Evolutionary conservation across 37 sponge, comb jelly and placozoan species (phyloP).

Genomic region (Corticium candelabrum): DNA sequence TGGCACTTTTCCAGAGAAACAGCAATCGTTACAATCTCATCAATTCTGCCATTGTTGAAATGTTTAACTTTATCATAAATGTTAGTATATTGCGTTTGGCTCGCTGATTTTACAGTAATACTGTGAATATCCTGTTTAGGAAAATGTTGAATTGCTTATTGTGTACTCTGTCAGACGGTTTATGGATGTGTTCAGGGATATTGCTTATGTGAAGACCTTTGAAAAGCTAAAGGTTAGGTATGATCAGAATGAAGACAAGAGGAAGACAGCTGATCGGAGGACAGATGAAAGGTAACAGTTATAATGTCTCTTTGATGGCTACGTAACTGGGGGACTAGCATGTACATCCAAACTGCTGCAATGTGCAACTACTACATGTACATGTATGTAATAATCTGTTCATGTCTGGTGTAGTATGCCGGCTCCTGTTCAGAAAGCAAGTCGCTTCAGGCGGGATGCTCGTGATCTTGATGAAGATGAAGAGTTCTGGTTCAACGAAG

Average conservation of each 20-base stretch:
- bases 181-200: constrained; percentile 31
- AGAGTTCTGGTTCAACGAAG: constrained; percentile 87
- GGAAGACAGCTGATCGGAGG: neutral
- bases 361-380: too few species aligned
- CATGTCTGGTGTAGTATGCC: constrained; percentile 12
- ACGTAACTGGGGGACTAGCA: too few species aligned
- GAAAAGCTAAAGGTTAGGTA: constrained; percentile 42
- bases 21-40: constrained; percentile 83
- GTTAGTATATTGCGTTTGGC: constrained; percentile 38
- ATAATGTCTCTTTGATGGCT: too few species aligned
- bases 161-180: constrained; percentile 64
- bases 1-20: constrained; percentile 64
- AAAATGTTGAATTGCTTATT: constrained; percentile 50
- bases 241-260: constrained; percentile 48
- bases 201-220: constrained; percentile 80
- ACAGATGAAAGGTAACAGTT: too few species aligned
- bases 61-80: constrained; percentile 74
- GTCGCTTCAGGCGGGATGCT: constrained; percentile 62
- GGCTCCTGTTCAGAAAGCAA: neutral
- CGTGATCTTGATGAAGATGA: constrained; percentile 80
- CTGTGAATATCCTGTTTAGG: too few species aligned
- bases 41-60: constrained; percentile 89
- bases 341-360: too few species aligned
- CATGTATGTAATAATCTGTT: too few species aligned
- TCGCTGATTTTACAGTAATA: too few species aligned